Evolutionary conservation across 1,140 invertebrate genomes (phyloP).

Genomic region (Heliothis virescens): DNA sequence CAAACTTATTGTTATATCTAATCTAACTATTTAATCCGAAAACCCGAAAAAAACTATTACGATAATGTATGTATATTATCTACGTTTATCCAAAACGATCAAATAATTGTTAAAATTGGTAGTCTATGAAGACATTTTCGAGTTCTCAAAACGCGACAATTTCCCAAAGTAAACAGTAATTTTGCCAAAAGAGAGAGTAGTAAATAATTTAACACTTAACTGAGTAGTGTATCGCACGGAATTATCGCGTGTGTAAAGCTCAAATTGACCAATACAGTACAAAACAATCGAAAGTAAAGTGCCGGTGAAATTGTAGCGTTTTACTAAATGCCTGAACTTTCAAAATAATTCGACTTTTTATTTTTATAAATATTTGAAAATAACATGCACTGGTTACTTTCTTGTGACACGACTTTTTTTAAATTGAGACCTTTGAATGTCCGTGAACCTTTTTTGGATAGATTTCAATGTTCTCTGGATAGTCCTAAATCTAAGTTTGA

Average conservation of each 20-base stretch:
- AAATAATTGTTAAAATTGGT: not conserved
- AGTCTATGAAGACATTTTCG: not conserved
- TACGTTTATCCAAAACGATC: too few species aligned
- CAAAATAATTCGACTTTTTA: constrained; percentile 21
- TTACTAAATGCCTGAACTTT: constrained; percentile 17
- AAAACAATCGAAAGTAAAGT: constrained; percentile 44
- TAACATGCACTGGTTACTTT: constrained; percentile 1
- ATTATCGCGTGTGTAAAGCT: constrained; percentile 12
- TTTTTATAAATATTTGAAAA: constrained; percentile 27
- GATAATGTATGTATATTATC: not conserved
- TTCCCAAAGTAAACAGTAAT: constrained; percentile 5
- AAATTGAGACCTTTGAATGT: too few species aligned
- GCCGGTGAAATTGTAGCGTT: constrained; percentile 37
- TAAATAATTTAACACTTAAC: constrained; percentile 31
- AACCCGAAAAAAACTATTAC: not conserved
- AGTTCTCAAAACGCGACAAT: not conserved
- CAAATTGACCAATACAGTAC: constrained; percentile 36
- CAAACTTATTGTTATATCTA: too few species aligned
- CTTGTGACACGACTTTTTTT: constrained; percentile 18
- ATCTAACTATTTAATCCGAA: too few species aligned
- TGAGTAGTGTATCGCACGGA: not conserved
- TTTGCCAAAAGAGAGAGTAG: not conserved
- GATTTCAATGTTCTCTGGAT: not conserved
- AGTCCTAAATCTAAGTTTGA: too few species aligned
- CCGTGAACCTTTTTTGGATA: not conserved